Conservation (phyloP, 92 coral and sea anemone genomes). For the Palythoa heliodiscus region DNA sequence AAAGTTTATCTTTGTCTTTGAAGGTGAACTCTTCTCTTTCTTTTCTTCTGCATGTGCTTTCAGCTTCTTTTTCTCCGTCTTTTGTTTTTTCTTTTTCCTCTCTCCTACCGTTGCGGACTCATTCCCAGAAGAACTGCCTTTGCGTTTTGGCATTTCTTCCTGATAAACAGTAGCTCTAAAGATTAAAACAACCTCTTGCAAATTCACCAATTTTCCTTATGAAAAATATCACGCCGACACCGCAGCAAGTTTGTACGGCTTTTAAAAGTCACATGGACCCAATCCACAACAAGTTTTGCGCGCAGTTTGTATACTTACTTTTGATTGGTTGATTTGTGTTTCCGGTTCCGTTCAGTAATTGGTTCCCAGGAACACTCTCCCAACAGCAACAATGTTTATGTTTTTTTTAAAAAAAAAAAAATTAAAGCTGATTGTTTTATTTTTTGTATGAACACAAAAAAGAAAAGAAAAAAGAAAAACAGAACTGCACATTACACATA, state of each 20-base stretch:
- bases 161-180: background rate
- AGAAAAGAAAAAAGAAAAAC: no score
- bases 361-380: background rate
- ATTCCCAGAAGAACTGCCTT: slow-evolving; percentile 68
- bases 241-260: background rate
- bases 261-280: slow-evolving; percentile 33
- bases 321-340: background rate
- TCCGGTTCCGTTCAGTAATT: slow-evolving; percentile 22
- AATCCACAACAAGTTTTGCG: slow-evolving; percentile 32
- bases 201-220: background rate
- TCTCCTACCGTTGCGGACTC: slow-evolving; percentile 41
- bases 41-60: slow-evolving; percentile 57
- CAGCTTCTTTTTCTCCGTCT: slow-evolving; percentile 66
- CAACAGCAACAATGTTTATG: background rate
- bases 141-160: slow-evolving; percentile 63
- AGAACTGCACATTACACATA: no score
- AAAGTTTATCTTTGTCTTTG: slow-evolving; percentile 72
- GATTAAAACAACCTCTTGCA: background rate
- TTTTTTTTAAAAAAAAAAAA: no score
- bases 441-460: no score
- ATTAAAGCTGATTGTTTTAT: no score
- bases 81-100: slow-evolving; percentile 14
- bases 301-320: slow-evolving; percentile 12
- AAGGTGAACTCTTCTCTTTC: slow-evolving; percentile 40
- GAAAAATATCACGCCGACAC: background rate